Conservation (phyloP, 2,797 vertebrate species). For the Austrolebias charrua region DNA sequence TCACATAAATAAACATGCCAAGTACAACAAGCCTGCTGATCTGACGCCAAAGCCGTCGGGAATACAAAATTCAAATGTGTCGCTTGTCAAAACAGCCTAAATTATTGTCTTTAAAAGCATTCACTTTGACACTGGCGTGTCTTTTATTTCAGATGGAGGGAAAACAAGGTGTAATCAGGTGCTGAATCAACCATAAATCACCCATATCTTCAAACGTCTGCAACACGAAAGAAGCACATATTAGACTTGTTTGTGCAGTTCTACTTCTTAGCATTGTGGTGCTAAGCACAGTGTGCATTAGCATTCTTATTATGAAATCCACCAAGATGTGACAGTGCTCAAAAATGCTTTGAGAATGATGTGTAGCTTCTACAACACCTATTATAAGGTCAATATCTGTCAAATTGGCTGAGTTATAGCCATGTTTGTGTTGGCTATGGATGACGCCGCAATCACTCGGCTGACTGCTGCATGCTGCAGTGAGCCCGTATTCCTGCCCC, state of each 20-base stretch:
- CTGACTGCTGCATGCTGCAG: too few relatives aligned
- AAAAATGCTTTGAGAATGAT: too few relatives aligned
- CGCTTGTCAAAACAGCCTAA: slow-evolving; percentile 6
- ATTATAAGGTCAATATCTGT: too few relatives aligned
- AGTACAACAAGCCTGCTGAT: slow-evolving; percentile 21
- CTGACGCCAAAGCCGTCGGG: slow-evolving; percentile 14
- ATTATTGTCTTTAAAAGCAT: slow-evolving; percentile 1
- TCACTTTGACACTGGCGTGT: slow-evolving; percentile 3
- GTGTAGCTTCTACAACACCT: too few relatives aligned
- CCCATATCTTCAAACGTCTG: slow-evolving; percentile 1
- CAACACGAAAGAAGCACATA: slow-evolving; percentile 2
- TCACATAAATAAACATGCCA: slow-evolving; percentile 18
- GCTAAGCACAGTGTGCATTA: too few relatives aligned
- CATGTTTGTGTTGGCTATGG: too few relatives aligned
- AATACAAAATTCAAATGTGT: slow-evolving; percentile 10
- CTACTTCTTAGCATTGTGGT: slow-evolving; percentile 15
- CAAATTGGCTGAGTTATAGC: too few relatives aligned
- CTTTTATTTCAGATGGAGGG: neutral
- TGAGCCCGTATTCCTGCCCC: too few relatives aligned
- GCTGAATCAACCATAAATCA: slow-evolving; percentile 14
- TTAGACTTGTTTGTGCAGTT: slow-evolving; percentile 24
- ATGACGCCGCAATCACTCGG: too few relatives aligned
- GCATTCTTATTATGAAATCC: too few relatives aligned
- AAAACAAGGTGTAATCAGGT: neutral
- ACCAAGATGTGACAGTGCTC: too few relatives aligned